phyloP scores from a whole-genome alignment of 2,888 invertebrate genomes.

The Calameuta pallipes region DNA sequence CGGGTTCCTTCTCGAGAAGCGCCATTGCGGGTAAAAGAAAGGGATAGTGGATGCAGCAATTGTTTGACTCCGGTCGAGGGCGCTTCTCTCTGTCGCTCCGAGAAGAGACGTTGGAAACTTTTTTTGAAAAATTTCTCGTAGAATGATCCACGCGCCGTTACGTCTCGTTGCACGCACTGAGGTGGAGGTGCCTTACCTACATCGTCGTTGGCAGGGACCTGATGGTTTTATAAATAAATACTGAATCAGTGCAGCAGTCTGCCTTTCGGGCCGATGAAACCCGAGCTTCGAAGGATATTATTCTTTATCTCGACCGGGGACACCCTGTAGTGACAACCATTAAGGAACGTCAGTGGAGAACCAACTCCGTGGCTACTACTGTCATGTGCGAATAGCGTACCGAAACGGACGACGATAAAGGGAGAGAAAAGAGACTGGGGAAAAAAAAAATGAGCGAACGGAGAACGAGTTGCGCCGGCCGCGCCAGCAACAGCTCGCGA shows the following conservation, averaged over 20 bases:
- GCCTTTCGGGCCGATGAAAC: conserved; percentile 42
- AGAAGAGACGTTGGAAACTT: neutral
- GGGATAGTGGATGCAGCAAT: neutral
- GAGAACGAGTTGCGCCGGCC: conserved; percentile 46
- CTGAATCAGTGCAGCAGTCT: conserved; percentile 56
- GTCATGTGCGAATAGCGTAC: conserved; percentile 5
- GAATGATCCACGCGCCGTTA: neutral
- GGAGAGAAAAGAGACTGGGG: conserved; percentile 1
- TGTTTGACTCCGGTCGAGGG: too few species aligned
- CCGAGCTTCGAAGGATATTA: conserved; percentile 36
- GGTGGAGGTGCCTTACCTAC: conserved; percentile 18
- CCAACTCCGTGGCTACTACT: neutral
- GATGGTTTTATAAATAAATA: conserved; percentile 61
- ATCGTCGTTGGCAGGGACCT: conserved; percentile 54
- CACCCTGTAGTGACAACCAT: neutral
- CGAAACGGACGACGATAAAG: neutral
- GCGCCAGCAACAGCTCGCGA: conserved; percentile 53
- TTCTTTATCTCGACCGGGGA: neutral
- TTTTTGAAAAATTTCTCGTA: neutral
- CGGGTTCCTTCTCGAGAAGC: neutral
- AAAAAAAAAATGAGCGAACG: conserved; percentile 53
- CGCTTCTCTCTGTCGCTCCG: neutral
- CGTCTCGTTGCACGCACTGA: neutral
- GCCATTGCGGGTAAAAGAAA: neutral
- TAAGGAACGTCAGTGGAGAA: neutral